These are phyloP conservation scores for Drosophila affinis DNA, from an alignment of 2,888 invertebrate genomes.

Conservation along the genomic window DNA sequence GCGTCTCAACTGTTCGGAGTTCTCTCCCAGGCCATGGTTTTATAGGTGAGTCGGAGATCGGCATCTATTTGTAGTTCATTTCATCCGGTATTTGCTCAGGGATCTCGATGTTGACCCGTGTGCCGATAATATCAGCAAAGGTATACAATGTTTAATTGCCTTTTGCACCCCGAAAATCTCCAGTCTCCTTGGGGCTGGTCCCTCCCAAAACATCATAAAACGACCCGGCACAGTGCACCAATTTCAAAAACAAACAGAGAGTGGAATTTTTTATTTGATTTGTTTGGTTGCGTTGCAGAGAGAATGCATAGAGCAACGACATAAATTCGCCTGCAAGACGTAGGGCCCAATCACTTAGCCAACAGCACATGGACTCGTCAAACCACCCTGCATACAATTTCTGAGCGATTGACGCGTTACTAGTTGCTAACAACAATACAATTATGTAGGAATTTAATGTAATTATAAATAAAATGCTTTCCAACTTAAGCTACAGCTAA, in stretches of 20 bases:
- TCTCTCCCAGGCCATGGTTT: constrained; percentile 18
- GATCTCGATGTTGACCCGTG: constrained; percentile 40
- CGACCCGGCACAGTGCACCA: constrained; percentile 13
- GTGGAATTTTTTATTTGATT: neutral
- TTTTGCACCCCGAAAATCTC: constrained; percentile 25
- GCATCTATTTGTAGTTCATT: constrained; percentile 45
- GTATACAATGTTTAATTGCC: constrained; percentile 50
- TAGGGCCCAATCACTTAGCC: no score
- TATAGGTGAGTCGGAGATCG: constrained; percentile 26
- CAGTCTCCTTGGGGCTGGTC: neutral
- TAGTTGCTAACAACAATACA: no score
- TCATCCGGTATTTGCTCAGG: constrained; percentile 50
- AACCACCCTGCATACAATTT: no score
- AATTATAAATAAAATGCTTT: no score
- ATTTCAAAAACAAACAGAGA: constrained; percentile 11
- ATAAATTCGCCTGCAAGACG: no score
- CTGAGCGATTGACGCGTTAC: no score
- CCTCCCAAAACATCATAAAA: constrained; percentile 2
- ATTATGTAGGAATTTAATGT: no score
- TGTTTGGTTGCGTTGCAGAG: neutral
- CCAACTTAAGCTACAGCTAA: no score
- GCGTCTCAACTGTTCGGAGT: constrained; percentile 12
- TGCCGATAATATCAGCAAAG: constrained; percentile 35
- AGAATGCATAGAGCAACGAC: neutral
- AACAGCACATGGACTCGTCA: no score